These are phyloP conservation scores for Cetonia aurata DNA, from an alignment of 2,888 invertebrate genomes.

Conservation along the genomic window DNA sequence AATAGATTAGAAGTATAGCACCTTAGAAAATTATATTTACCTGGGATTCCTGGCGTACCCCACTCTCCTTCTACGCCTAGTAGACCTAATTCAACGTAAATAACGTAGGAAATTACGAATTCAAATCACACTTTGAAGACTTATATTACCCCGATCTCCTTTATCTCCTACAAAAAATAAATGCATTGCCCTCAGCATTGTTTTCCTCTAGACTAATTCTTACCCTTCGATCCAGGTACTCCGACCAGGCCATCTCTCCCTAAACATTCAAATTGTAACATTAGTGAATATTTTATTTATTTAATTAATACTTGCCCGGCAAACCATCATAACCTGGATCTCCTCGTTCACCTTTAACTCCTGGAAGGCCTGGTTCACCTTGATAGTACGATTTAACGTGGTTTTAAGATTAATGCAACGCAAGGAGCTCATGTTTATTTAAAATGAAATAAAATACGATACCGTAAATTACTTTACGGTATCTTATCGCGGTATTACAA, in stretches of 20 bases:
- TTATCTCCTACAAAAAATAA: constrained; percentile 12
- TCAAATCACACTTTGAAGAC: background rate
- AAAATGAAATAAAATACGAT: no score
- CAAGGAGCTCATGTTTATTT: background rate
- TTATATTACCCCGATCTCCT: constrained; percentile 3
- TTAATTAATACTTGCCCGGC: no score
- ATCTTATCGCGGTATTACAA: no score
- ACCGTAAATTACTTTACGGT: no score
- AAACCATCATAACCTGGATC: background rate
- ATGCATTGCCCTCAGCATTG: no score
- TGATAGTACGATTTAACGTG: background rate
- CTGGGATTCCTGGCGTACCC: constrained; percentile 9
- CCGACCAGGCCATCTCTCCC: background rate
- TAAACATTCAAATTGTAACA: background rate
- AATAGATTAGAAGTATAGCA: background rate
- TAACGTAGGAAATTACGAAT: background rate
- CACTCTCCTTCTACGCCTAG: background rate
- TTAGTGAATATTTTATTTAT: no score
- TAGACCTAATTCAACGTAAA: background rate
- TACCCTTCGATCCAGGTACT: background rate
- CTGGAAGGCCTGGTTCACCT: background rate
- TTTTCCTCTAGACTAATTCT: no score
- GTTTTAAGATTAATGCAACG: background rate
- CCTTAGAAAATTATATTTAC: background rate
- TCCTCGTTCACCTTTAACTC: background rate